A percentile compares a stretch with the other conserved stretches of the same genome.
phyloP scores from a whole-genome alignment of 2,113 vertebrate species.

The Oreochromis aureus region DNA sequence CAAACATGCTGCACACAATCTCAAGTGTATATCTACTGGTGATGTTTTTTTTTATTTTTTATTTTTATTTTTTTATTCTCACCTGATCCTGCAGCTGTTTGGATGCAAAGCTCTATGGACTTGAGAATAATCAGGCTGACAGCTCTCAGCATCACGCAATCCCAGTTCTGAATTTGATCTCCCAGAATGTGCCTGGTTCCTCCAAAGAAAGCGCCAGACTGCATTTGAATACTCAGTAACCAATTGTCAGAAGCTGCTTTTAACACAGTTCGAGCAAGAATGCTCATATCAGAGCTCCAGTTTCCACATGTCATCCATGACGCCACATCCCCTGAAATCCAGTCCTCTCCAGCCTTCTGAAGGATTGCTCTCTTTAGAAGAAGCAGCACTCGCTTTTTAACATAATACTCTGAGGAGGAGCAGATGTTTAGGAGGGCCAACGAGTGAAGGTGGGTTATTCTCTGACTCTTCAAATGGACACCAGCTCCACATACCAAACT shows the following conservation, averaged over 20 bases:
- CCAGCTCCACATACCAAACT: conserved; percentile 43
- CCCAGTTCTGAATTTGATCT: conserved; percentile 24
- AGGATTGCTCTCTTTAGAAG: conserved; percentile 83
- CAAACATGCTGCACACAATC: background rate
- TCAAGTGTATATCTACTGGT: background rate
- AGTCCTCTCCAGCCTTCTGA: conserved; percentile 78
- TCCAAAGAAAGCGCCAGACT: conserved; percentile 73
- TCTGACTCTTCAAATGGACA: conserved; percentile 63
- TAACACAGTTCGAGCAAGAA: conserved; percentile 67
- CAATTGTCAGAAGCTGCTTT: conserved; percentile 64
- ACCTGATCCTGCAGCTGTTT: conserved; percentile 40
- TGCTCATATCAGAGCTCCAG: conserved; percentile 50
- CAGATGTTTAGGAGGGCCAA: conserved; percentile 61
- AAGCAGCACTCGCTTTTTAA: conserved; percentile 77
- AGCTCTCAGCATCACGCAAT: conserved; percentile 79
- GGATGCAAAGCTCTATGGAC: conserved; percentile 78
- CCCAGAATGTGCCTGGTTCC: conserved; percentile 28
- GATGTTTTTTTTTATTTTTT: background rate
- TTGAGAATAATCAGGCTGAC: conserved; percentile 82
- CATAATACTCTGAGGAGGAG: conserved; percentile 64
- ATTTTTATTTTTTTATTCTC: background rate
- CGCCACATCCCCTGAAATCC: background rate
- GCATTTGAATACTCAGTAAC: conserved; percentile 65
- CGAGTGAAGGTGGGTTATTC: conserved; percentile 64
- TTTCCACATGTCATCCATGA: background rate